Base-by-base conservation (phyloP, 30 jellyfish, hydroid and myxozoan genomes). In the Calvadosia cruxmelitensis region DNA sequence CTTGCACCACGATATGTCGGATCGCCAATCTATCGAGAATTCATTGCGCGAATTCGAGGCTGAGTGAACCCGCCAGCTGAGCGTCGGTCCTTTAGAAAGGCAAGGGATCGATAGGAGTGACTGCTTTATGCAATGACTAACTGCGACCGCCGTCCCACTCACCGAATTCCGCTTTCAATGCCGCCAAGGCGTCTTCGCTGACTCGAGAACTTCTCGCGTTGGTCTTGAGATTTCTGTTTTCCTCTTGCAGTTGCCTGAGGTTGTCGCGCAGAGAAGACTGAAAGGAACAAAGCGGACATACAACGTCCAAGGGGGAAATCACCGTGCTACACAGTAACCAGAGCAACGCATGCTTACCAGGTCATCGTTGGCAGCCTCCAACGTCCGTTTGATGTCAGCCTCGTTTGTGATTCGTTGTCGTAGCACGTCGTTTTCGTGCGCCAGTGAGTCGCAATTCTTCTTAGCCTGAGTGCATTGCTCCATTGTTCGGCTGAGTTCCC, bases 221-320 rank as follows among this genome's bases (percentile, higher is more conserved):
- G 3, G 76, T 27, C 51, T 68, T 78, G 52, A 78, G 62, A 1
- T 53, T 29, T 35, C 69, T 78, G 72, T 78, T 78, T 27, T 78
- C 91, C 35, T 78, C 82, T 63, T 78, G 91, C 0, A 78, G 80
- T 48, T 78, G 77, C 63, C 69, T 77, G 66, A 78, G 63, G n/a
- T 68, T 66, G 16, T 50, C 34, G 48, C 69, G 91, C 20, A 78
- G 71, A 16, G 70, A 61, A 63, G 74, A 68, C 91, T 78, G 66
- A 1, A 34, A 34, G 34, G 70, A 33, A 31, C 29, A 52, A 23
- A 25, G 20, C 2, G 27, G 15, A 34, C 62, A 61, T 31, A 61
- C 49, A 61, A 53, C 70, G 16, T 27, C 10, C 16, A 2, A 23
- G 25, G 33, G 48, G 27, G 78, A 24, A 5, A 29, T 28, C 12